These are phyloP conservation scores for Pterocles gutturalis DNA, from an alignment of 2,113 vertebrate genomes.

Conservation along the genomic window DNA sequence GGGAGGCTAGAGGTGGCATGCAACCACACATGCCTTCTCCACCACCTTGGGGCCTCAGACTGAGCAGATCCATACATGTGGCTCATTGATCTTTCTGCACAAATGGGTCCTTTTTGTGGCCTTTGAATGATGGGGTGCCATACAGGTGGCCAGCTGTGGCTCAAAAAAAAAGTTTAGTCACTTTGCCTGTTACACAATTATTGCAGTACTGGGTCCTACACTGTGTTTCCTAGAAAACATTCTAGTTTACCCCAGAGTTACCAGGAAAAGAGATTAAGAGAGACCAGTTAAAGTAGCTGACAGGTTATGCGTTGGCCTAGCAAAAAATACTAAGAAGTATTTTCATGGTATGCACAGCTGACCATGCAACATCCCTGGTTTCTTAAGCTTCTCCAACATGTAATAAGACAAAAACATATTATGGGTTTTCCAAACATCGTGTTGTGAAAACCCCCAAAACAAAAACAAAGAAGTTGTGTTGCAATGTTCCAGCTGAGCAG, in stretches of 20 bases:
- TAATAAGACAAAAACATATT: background rate
- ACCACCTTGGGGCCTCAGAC: background rate
- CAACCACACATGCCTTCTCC: accelerated
- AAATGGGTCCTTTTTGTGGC: background rate
- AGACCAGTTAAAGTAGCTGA: background rate
- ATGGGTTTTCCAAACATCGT: background rate
- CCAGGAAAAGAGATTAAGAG: background rate
- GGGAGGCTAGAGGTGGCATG: background rate
- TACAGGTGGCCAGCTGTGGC: background rate
- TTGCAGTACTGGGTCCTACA: background rate
- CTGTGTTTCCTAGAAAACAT: background rate
- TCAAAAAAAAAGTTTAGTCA: background rate
- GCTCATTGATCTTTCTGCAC: background rate
- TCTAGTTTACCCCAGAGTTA: background rate
- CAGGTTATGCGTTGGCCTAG: background rate
- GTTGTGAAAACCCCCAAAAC: conserved; percentile 5
- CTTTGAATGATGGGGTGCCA: background rate
- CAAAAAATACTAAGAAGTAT: background rate
- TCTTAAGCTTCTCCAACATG: background rate
- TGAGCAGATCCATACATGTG: background rate
- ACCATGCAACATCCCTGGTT: accelerated
- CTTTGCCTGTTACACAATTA: background rate
- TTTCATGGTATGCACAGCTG: background rate
- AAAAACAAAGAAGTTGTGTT: conserved; percentile 8
- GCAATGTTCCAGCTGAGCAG: conserved; percentile 16